A percentile compares a stretch with the other conserved stretches of the same genome.
These are phyloP conservation scores for Lates calcarifer DNA, from an alignment of 2,113 vertebrate genomes.

Conservation along the genomic window DNA sequence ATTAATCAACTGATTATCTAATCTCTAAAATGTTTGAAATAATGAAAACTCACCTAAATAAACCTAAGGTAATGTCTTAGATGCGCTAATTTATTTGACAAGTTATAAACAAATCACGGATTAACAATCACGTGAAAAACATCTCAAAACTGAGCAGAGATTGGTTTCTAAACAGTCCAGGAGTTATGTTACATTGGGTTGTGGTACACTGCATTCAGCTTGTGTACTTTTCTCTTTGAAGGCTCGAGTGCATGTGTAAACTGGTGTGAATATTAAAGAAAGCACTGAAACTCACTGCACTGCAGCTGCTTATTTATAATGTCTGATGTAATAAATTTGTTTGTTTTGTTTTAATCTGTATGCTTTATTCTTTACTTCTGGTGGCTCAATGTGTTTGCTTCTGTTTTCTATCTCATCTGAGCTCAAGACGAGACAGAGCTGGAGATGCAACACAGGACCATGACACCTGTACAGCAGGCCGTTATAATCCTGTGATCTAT, in stretches of 20 bases:
- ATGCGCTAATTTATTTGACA: neutral
- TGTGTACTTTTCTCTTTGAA: neutral
- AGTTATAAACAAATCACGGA: neutral
- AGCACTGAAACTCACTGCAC: neutral
- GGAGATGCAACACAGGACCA: slow-evolving; percentile 7
- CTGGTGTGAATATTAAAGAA: neutral
- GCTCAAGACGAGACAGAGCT: neutral
- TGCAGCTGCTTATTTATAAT: neutral
- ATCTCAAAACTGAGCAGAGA: neutral
- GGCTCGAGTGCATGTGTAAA: neutral
- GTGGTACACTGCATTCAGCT: neutral
- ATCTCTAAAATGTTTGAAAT: neutral
- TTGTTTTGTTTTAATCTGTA: neutral
- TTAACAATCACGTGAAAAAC: neutral
- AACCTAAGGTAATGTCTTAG: too few relatives aligned
- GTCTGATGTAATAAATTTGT: neutral
- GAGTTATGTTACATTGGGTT: neutral
- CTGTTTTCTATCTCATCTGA: neutral
- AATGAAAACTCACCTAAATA: neutral
- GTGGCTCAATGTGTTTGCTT: neutral
- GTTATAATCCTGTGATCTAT: slow-evolving; percentile 48
- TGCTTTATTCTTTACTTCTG: neutral
- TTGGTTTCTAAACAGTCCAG: neutral
- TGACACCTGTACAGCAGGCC: slow-evolving; percentile 52
- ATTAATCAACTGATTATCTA: neutral